Evolutionary conservation across 2,888 invertebrate genomes (phyloP).

Genomic region (Drosophila mimica): DNA sequence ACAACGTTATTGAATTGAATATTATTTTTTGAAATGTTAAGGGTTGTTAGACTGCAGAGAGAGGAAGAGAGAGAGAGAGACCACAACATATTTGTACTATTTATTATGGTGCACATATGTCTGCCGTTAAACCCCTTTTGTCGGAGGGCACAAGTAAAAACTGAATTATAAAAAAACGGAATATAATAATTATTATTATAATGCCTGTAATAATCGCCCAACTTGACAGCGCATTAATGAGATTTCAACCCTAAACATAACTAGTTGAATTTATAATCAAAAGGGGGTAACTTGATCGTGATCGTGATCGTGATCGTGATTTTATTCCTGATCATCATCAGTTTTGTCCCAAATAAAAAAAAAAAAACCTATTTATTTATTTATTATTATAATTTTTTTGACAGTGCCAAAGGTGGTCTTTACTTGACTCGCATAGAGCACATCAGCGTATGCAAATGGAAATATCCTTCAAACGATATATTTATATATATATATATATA

Average conservation of each 20-base stretch:
- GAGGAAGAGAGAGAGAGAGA: neutral
- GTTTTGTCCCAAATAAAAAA: neutral
- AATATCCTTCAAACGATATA: conserved; percentile 8
- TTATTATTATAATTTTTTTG: conserved; percentile 47
- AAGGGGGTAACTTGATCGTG: conserved; percentile 36
- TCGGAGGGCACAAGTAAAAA: conserved; percentile 8
- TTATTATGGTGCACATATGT: conserved; percentile 28
- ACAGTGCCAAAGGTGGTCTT: conserved; percentile 23
- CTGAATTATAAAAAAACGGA: conserved; percentile 15
- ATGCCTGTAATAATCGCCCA: conserved; percentile 54
- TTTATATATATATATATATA: neutral
- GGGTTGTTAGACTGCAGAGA: conserved; percentile 31
- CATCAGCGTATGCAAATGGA: conserved; percentile 4
- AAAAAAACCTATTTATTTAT: conserved; percentile 41
- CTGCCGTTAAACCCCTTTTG: conserved; percentile 3
- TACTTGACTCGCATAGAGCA: conserved; percentile 49
- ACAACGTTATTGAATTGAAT: conserved; percentile 11
- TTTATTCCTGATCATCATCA: conserved; percentile 8
- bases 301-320: conserved; percentile 21
- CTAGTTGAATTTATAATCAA: conserved; percentile 29
- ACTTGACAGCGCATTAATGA: conserved; percentile 58
- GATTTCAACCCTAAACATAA: conserved; percentile 51
- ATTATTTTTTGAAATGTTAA: conserved; percentile 2
- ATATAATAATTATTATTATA: conserved; percentile 44
- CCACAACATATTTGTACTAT: conserved; percentile 26